These are phyloP conservation scores for Uromys caudimaculatus DNA, from an alignment of 2,797 vertebrate species.

Conservation along the genomic window DNA sequence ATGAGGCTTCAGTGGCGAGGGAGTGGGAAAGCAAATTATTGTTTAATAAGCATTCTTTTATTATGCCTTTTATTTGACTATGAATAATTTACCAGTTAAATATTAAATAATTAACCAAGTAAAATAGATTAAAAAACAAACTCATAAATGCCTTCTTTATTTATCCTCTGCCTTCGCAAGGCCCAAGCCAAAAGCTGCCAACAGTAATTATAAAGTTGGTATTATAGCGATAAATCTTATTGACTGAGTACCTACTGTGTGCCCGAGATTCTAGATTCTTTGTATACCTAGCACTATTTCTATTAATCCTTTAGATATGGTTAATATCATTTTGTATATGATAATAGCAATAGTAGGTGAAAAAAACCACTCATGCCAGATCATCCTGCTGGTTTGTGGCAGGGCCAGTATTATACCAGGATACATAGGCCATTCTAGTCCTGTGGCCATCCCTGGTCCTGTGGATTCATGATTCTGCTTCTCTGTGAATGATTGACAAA, in stretches of 20 bases:
- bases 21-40: conserved; percentile 70
- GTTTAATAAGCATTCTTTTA: conserved; percentile 77
- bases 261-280: neutral
- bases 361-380: neutral
- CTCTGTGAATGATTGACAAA: neutral
- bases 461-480: neutral
- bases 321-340: neutral
- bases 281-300: neutral
- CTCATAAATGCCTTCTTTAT: conserved; percentile 66
- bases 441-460: neutral
- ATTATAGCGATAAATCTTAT: neutral
- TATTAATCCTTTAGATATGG: neutral
- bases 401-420: neutral
- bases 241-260: neutral
- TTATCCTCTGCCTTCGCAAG: conserved; percentile 3
- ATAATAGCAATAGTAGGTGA: neutral
- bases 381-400: neutral
- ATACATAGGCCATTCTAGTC: neutral
- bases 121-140: conserved; percentile 76
- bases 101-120: conserved; percentile 81
- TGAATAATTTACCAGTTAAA: conserved; percentile 83
- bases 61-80: conserved; percentile 76
- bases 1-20: neutral
- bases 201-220: conserved; percentile 19
- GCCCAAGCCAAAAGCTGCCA: conserved; percentile 55